Evolutionary conservation across 2,888 invertebrate genomes (phyloP), one percentile per base, ranked within the genome.

Genomic region (Pristionchus mayeri): DNA sequence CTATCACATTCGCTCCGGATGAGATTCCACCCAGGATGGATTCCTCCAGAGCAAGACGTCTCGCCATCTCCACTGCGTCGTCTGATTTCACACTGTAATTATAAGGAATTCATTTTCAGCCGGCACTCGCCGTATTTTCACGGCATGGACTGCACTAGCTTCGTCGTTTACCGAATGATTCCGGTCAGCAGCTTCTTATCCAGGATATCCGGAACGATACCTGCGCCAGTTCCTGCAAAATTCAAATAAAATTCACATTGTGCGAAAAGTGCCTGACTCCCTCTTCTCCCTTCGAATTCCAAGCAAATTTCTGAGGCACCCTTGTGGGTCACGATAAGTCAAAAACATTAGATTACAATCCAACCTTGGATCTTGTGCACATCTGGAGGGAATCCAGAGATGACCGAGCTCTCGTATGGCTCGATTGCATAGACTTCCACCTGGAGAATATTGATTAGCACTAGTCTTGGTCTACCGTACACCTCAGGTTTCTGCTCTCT

Each of bases 31-130:
- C 89, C n/a, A 92, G 86, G 34, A 91, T 88, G 24, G 89, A 89
- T 63, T 91, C 91, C 24, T 92, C 91, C 18, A 85, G 85, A 11
- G 91, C 91, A 11, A 91, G 85, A 16, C 90, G 85, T 54, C 87
- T 87, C 9, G 91, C 89, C 91, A 91, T 91, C 21, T 85, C 88
- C 63, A 92, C 87, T 1, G 91, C 91, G 37, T 91, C 91, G 24
- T 89, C 90, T 24, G 86, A 86, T 11, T 54, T 40, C 37, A 84
- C 50, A 67, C 71, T 83, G 83, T 48, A 44, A 52, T n/a, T n/a
- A n/a, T n/a, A n/a, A n/a, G n/a, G n/a, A 30, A 16, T 57, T 7
- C n/a, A n/a, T 3, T 44, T 44, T 44, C 44, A 13, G 6, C 44
- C 13, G n/a, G n/a, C n/a, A n/a, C n/a, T n/a, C n/a, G n/a, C n/a